Evolutionary conservation across 1,140 invertebrate genomes (phyloP), one percentile per base, ranked within the genome.

Genomic region (Pteromalus puparum): DNA sequence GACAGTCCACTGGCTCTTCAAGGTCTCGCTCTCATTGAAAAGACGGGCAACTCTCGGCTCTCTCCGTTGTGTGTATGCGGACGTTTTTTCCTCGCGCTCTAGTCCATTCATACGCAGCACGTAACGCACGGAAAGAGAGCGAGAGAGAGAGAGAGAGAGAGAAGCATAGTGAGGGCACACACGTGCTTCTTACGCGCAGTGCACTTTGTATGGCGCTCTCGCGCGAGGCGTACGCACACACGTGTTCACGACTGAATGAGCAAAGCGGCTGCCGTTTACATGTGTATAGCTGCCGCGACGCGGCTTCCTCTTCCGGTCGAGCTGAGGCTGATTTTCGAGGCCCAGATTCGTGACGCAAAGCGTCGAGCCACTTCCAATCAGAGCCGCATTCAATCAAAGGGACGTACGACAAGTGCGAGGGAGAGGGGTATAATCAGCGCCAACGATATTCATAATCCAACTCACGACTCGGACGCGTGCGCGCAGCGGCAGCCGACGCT

Each of bases 221-320:
- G 24, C 21, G 46, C 65, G 21, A 24, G 65, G 15, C 12, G n/a
- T 65, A n/a, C 1, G 5, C n/a, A 65, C n/a, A 24, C 75, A 68
- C 61, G 75, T 53, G 73, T 61, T 53, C 67, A 9, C n/a, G 21
- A 28, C 34, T 6, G 46, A 34, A 65, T 30, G 28, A 65, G 70
- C 30, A 65, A 82, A 61, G 28, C 67, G 67, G 21, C 34, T 61
- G 30, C 73, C 18, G 79, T 28, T 53, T 70, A 30, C 42, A 30
- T 21, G 34, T 6, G n/a, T 4, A 28, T 34, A 12, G 38, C 38
- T 42, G 18, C 42, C 24, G 42, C 68, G 30, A 82, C 75, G 70
- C 75, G 68, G 82, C 82, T 83, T 83, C 75, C 82, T 83, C 75
- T 78, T 83, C 75, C 82, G 75, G 75, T 75, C 26, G 53, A 61